Evolutionary conservation across 2,888 invertebrate genomes (phyloP), one percentile per base, ranked within the genome.

Genomic region (Hypomecis punctinalis): DNA sequence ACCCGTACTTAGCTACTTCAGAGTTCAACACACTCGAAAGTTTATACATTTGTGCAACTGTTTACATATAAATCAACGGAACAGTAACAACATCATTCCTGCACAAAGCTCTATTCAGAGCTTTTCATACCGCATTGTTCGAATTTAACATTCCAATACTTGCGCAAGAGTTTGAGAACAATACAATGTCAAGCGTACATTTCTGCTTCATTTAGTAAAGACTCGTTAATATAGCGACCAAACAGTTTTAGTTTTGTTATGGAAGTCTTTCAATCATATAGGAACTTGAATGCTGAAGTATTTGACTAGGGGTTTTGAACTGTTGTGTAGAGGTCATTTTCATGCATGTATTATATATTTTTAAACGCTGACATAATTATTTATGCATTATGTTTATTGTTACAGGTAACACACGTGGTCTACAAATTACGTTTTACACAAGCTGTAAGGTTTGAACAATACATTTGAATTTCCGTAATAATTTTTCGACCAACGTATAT

Each of bases 111-210:
- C 74, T 53, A 73, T 78, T 79, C 64, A 76, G 52, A 64, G 66
- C 64, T 69, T 68, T 75, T 73, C 75, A 75, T 72, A 74, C 69
- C 63, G 76, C 77, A 82, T 84, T 89, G 87, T 89, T 88, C 85
- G 74, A 78, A 80, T 78, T 76, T 81, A 73, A 76, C 80, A 89
- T 89, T 82, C 84, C 81, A 77, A 74, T 78, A 74, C 80, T 81
- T 78, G 72, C 77, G 78, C 77, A 81, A 82, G 74, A 69, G 51
- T 63, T 69, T 66, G 70, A 58, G 59, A 70, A 68, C 72, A 73
- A 74, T 73, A 73, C 76, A 77, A 67, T 78, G 75, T 77, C 76
- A 77, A 70, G 69, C 69, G 63, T 79, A 79, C 83, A 81, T 80
- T 80, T 72, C 80, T 71, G 73, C 70, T 80, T 75, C 74, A 68